Base-by-base conservation (phyloP, 2,888 invertebrate genomes). In the Macrosoma leucophasiata region DNA sequence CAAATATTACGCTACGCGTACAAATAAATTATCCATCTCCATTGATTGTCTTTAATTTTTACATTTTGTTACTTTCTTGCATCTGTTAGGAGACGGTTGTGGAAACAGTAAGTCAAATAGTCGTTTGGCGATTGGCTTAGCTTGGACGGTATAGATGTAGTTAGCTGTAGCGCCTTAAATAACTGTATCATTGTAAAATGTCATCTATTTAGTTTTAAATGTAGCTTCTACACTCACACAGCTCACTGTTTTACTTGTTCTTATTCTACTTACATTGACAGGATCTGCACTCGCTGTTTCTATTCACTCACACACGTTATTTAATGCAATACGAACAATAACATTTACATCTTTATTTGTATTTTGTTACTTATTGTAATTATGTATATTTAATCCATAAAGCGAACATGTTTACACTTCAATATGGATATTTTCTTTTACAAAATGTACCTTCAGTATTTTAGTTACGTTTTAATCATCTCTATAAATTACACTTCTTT, bases 41-140 rank as follows among this genome's bases (percentile, higher is more conserved):
- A 74, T 69, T 52, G 65, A 72, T 72, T 70, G 73, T 72, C 71
- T 70, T 74, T 74, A 70, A 68, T 74, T 76, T 76, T 77, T 56
- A 61, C 68, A 75, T 78, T 81, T 70, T 77, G 72, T 81, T 79
- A 74, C 69, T 67, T 77, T 77, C 78, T 79, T 75, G 84, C 84
- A 81, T 82, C 84, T 76, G 79, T 78, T 84, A 84, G 84, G 81
- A 82, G 84, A 84, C 78, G 82, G 56, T 82, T 84, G 71, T 84
- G 82, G 84, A 84, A 84, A 82, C 84, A 84, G 84, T 84, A 84
- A 84, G 84, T 84, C 67, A 68, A 72, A 52, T 70, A 68, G 72
- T 71, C 72, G 71, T 75, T 58, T 77, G 69, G 73, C 72, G 74
- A 69, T 61, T 75, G 71, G 81, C 78, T 81, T 79, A 58, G 81